Evolutionary conservation across 2,888 invertebrate genomes (phyloP).

Genomic region (Diarsia brunnea): DNA sequence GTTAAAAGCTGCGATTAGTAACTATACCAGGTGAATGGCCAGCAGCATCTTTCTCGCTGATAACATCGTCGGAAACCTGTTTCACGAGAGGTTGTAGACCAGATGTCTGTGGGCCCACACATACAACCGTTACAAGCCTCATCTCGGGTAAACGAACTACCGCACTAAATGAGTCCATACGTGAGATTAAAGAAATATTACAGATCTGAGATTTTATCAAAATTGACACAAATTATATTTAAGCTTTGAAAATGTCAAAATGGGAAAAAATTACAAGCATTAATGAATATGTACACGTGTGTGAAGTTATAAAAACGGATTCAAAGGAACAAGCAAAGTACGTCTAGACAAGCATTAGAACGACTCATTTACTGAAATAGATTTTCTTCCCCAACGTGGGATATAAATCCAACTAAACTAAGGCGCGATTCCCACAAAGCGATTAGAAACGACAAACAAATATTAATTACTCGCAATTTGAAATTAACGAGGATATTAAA

Average conservation of each 20-base stretch:
- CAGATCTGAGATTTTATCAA: neutral
- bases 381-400: neutral
- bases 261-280: too few species aligned
- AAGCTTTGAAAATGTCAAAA: neutral
- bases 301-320: neutral
- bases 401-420: constrained; percentile 19
- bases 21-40: constrained; percentile 42
- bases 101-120: constrained; percentile 51
- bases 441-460: constrained; percentile 34
- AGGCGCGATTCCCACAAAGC: constrained; percentile 17
- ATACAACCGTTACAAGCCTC: constrained; percentile 43
- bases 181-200: neutral
- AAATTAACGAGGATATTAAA: constrained; percentile 53
- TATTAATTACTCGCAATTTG: constrained; percentile 54
- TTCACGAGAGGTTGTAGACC: constrained; percentile 38
- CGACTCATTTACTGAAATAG: constrained; percentile 6
- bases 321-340: neutral
- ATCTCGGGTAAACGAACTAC: constrained; percentile 30
- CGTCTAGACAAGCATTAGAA: neutral
- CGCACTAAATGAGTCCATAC: constrained; percentile 2
- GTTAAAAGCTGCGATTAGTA: constrained; percentile 21
- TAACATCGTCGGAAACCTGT: constrained; percentile 51
- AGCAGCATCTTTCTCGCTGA: constrained; percentile 42
- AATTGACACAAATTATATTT: neutral
- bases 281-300: neutral